Conservation (phyloP, 2,113 vertebrate genomes). For the Aythya baeri region DNA sequence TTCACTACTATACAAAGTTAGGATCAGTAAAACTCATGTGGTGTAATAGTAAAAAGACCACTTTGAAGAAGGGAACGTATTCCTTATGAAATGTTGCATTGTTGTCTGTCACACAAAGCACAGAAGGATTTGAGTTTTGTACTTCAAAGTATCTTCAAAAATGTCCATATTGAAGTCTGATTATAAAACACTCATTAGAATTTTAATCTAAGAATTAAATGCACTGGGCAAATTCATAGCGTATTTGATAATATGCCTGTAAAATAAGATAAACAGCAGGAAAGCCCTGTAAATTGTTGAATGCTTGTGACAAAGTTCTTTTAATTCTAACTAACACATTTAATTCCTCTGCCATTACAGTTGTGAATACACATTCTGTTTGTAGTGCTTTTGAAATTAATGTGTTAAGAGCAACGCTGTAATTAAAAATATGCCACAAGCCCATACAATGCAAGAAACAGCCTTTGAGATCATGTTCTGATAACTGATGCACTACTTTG, state of each 20-base stretch:
- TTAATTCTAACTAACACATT: not conserved
- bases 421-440: not conserved
- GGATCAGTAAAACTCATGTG: not conserved
- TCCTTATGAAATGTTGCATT: not conserved
- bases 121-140: not conserved
- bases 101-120: not conserved
- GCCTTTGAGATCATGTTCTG: not conserved
- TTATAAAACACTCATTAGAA: not conserved
- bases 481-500: not conserved
- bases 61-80: not conserved
- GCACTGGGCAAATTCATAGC: conserved; percentile 1
- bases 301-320: not conserved
- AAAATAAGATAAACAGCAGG: not conserved
- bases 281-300: not conserved
- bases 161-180: not conserved
- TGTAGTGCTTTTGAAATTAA: not conserved
- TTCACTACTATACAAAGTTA: not conserved
- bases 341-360: not conserved
- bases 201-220: not conserved
- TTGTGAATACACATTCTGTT: not conserved
- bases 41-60: not conserved
- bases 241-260: not conserved
- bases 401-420: not conserved
- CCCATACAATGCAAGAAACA: not conserved
- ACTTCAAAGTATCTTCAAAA: not conserved